Conservation (phyloP, 2,888 invertebrate genomes). For the Pseudanteris insignis region DNA sequence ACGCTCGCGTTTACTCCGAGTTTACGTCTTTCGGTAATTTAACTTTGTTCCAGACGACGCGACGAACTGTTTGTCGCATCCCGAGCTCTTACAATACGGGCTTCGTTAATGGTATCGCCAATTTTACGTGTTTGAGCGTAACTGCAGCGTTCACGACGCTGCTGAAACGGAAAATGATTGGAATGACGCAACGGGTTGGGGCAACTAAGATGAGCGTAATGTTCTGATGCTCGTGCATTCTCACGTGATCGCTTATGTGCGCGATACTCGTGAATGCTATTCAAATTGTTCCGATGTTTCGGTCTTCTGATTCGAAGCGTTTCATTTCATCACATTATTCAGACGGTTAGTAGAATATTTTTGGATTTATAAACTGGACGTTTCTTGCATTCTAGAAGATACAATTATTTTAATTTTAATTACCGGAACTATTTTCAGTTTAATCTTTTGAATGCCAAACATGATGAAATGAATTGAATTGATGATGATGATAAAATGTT, state of each 20-base stretch:
- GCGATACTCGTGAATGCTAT: conserved; percentile 12
- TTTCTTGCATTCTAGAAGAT: too few species aligned
- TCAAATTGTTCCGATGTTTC: conserved; percentile 30
- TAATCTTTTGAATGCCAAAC: too few species aligned
- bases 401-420: too few species aligned
- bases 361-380: background rate
- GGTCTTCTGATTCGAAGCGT: conserved; percentile 7
- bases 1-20: conserved; percentile 27
- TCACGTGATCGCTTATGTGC: conserved; percentile 10
- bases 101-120: conserved; percentile 36
- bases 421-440: too few species aligned
- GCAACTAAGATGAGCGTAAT: conserved; percentile 10
- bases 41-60: conserved; percentile 48
- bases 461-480: too few species aligned
- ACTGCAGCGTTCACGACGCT: conserved; percentile 24
- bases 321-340: conserved; percentile 4
- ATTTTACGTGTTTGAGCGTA: conserved; percentile 33
- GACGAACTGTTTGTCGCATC: conserved; percentile 50
- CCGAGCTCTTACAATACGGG: conserved; percentile 34
- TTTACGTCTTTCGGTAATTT: conserved; percentile 48
- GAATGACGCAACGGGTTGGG: conserved; percentile 11
- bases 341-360: background rate
- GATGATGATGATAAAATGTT: too few species aligned
- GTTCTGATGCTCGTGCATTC: conserved; percentile 11
- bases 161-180: conserved; percentile 23